Evolutionary conservation across 2,113 vertebrate genomes (phyloP), one percentile per base, ranked within the genome.

Genomic region (Heterocephalus glaber): DNA sequence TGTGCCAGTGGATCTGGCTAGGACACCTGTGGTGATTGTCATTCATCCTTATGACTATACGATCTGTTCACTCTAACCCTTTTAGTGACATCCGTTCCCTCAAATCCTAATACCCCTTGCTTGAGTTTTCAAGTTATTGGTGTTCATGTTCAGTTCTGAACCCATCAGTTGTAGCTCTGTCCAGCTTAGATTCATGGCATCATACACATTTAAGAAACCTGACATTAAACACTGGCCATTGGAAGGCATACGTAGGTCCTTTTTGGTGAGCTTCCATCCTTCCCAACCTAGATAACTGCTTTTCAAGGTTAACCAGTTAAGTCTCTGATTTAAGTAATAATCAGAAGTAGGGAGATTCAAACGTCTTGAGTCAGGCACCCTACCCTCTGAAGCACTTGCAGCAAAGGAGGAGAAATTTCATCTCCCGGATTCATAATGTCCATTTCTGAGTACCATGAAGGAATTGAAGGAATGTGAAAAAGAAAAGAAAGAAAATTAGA

Each of bases 91-190:
- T 47, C 38, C 44, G 7, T 74, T 93, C 72, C 30, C 80, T 65
- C 74, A 33, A 66, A 60, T 74, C 30, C 7, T 26, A 12, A 5
- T 24, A 0, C 1, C 30, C n/a, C 63, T 52, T 70, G 60, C 58
- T 49, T 49, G 49, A 74, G 16, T 41, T 58, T 87, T 44, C 66
- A 33, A 80, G 49, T 60, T 17, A 7, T 24, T 9, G 38, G 0
- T 20, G 11, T 7, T 28, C 38, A 0, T 52, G 0, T 26, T 41
- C 30, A 52, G 4, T 19, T 38, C 56, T 30, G 16, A 28, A 2
- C 5, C 19, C 3, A 0, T 44, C 7, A 19, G 3, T 1, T 5
- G 4, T 28, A 10, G 12, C n/a, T 5, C 4, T 19, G 35, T 33
- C 14, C 16, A 9, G 2, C 13, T 8, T 63, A 54, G 52, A 68